phyloP scores from a whole-genome alignment of 2,888 invertebrate genomes.

The Philonicus albiceps region DNA sequence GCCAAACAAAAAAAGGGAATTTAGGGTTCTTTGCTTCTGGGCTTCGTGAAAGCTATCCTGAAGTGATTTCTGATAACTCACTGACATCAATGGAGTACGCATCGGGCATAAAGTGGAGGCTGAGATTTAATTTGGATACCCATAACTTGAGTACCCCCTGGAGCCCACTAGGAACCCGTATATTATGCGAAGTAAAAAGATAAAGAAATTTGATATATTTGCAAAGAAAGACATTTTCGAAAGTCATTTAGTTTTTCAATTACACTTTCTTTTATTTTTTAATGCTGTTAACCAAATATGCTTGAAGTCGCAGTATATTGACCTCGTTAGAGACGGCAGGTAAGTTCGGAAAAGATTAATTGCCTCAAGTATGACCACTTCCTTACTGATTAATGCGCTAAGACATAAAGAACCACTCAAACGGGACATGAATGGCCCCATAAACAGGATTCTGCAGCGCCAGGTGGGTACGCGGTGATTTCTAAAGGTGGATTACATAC shows the following conservation, averaged over 20 bases:
- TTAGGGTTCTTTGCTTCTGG: not conserved
- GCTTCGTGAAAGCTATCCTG: not conserved
- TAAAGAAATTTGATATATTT: not conserved
- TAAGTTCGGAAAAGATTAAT: not conserved
- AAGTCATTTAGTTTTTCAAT: not conserved
- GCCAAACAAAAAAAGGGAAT: not conserved
- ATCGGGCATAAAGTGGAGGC: not conserved
- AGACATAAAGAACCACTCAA: not conserved
- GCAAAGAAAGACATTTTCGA: not conserved
- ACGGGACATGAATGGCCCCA: not conserved
- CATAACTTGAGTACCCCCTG: not conserved
- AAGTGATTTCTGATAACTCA: not conserved
- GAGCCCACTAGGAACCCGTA: not conserved
- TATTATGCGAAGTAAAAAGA: not conserved
- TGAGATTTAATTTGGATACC: not conserved
- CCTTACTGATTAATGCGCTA: not conserved
- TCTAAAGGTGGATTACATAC: not conserved
- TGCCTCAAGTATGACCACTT: not conserved
- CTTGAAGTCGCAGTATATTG: not conserved
- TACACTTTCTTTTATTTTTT: not conserved
- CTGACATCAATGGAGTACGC: not conserved
- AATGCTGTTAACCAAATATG: not conserved
- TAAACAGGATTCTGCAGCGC: not conserved
- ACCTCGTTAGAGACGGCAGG: not conserved
- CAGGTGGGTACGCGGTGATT: not conserved